A percentile compares a stretch with the other conserved stretches of the same genome.
These are phyloP conservation scores for Deilephila porcellus DNA, from an alignment of 2,888 invertebrate genomes.

Conservation along the genomic window DNA sequence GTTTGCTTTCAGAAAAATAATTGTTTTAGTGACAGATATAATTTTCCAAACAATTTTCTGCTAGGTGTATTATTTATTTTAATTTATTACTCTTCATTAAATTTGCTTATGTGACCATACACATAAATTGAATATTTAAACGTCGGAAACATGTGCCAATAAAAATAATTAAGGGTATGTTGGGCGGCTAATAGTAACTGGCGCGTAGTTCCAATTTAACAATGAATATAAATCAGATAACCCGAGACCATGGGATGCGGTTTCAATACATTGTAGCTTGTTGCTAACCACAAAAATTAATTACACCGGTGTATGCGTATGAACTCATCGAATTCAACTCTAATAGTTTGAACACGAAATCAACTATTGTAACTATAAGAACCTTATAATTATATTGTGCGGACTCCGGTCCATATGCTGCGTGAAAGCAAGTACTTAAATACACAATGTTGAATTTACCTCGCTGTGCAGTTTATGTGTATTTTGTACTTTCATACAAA, in stretches of 20 bases:
- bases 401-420: constrained; percentile 13
- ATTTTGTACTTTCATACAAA: constrained; percentile 26
- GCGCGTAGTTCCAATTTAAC: constrained; percentile 2
- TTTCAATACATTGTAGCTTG: constrained; percentile 17
- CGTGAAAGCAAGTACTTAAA: constrained; percentile 31
- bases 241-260: constrained; percentile 5
- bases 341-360: background rate
- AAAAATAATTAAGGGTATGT: constrained; percentile 1
- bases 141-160: background rate
- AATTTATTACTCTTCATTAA: background rate
- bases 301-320: background rate
- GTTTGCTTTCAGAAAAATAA: background rate
- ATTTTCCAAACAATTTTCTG: background rate
- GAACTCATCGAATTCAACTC: background rate
- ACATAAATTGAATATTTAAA: background rate
- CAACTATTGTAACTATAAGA: constrained; percentile 3
- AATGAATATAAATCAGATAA: constrained; percentile 9
- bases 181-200: constrained; percentile 6
- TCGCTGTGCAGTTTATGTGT: constrained; percentile 23
- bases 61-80: background rate
- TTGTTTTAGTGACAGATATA: background rate
- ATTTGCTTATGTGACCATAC: background rate
- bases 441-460: constrained; percentile 36
- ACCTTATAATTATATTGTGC: background rate
- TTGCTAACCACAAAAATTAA: constrained; percentile 16